phyloP scores from a whole-genome alignment of 64 coral and sea anemone genomes.

The Montipora capricornis region DNA sequence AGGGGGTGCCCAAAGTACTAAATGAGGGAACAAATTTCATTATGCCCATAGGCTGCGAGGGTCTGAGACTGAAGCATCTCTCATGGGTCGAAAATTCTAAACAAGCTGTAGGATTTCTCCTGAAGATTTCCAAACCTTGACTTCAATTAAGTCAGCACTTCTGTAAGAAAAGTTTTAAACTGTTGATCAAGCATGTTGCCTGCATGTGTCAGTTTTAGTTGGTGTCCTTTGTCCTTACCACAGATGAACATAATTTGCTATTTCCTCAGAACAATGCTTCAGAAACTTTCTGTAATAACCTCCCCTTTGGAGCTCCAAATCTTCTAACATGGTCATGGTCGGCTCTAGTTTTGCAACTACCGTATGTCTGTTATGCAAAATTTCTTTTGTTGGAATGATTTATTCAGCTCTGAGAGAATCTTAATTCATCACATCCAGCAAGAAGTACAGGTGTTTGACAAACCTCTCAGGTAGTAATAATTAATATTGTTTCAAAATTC shows the following conservation, averaged over 20 bases:
- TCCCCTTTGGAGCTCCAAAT: no score
- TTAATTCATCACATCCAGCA: slow-evolving; percentile 39
- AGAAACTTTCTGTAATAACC: no score
- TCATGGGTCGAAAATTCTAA: background rate
- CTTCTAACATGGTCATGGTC: no score
- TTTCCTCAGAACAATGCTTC: no score
- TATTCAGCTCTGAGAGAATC: slow-evolving; percentile 47
- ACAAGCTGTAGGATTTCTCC: background rate
- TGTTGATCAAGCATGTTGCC: no score
- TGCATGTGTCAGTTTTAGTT: no score
- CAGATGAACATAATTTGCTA: no score
- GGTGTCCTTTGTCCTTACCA: no score
- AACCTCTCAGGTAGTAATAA: slow-evolving; percentile 3
- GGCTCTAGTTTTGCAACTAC: background rate
- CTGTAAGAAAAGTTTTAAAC: no score
- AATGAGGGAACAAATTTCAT: slow-evolving; percentile 4
- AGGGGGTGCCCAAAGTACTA: background rate
- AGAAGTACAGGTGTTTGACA: slow-evolving; percentile 29
- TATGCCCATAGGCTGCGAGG: background rate
- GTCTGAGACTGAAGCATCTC: background rate
- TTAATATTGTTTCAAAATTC: no score
- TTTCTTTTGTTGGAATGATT: slow-evolving; percentile 20
- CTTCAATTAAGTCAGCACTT: no score
- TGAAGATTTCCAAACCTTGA: no score
- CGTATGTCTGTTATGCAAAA: background rate